These are phyloP conservation scores for Cariama cristata DNA, from an alignment of 2,113 vertebrate genomes.

Conservation along the genomic window DNA sequence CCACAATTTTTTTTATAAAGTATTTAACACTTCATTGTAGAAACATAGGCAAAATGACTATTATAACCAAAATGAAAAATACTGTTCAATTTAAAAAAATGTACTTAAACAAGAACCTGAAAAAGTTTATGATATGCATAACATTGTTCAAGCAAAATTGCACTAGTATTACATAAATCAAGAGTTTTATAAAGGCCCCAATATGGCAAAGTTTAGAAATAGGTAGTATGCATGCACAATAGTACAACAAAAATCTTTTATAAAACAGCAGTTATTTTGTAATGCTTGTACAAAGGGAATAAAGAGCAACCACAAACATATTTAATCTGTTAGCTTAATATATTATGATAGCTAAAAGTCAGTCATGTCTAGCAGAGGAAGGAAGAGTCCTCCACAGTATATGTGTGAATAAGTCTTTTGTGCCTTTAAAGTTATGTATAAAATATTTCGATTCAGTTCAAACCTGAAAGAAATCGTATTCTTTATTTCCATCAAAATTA, in stretches of 20 bases:
- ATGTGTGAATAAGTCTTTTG: slow-evolving; percentile 79
- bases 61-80: slow-evolving; percentile 84
- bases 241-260: slow-evolving; percentile 85
- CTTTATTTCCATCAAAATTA: slow-evolving; percentile 70
- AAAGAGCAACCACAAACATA: slow-evolving; percentile 85
- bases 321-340: slow-evolving; percentile 85
- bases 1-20: slow-evolving; percentile 81
- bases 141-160: slow-evolving; percentile 84
- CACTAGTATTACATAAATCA: slow-evolving; percentile 86
- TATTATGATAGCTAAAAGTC: slow-evolving; percentile 82
- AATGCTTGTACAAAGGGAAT: slow-evolving; percentile 86
- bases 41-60: slow-evolving; percentile 84
- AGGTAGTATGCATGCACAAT: slow-evolving; percentile 88
- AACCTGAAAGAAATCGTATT: slow-evolving; percentile 73
- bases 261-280: slow-evolving; percentile 84
- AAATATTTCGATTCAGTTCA: slow-evolving; percentile 76
- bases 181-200: slow-evolving; percentile 85
- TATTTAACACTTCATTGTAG: slow-evolving; percentile 84
- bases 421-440: slow-evolving; percentile 85
- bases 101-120: slow-evolving; percentile 83
- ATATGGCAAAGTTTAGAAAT: slow-evolving; percentile 87
- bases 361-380: slow-evolving; percentile 79
- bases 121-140: slow-evolving; percentile 83
- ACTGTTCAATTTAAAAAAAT: slow-evolving; percentile 83
- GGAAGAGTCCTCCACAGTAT: slow-evolving; percentile 70